Base-by-base conservation (phyloP, 2,113 vertebrate genomes). In the Rhinolophus ferrumequinum region DNA sequence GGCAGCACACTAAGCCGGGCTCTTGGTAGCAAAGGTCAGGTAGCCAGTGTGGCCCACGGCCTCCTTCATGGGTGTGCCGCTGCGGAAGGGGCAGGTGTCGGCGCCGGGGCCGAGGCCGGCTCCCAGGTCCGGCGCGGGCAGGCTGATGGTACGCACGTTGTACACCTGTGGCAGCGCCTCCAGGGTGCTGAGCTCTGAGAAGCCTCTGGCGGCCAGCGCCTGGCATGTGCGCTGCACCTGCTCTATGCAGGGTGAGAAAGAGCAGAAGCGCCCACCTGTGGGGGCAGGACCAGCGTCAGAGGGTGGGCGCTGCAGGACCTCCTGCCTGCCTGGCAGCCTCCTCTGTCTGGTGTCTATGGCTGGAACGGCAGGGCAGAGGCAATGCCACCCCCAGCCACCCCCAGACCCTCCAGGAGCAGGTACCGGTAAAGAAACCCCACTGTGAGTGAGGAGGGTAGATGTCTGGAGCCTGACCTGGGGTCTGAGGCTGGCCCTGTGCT, bases 221-320 rank as follows among this genome's bases (percentile, higher is more conserved):
- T 99, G 98, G 81, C 99, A 99, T 0, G 99, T 99, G 98, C 98
- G 98, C 96, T 99, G 99, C 6, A 99, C 99, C 98, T 99, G 99
- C 98, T 99, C 99, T 1, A 99, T 99, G 96, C 99, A 99, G 0
- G 99, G 99, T 0, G 99, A 99, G 98, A 99, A 99, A 64, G 99
- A 99, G 73, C 99, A 99, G 94, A 99, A 95, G 73, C 99, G 99
- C 6, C 99, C 99, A 58, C 99, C 99, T 99, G 98, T 0, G 77
- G 97, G 50, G 33, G 26, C 98, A 70, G 93, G 66, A 89, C n/a
- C 0, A 0, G 93, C 13, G 80, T 97, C 94, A 86, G 41, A 88
- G 73, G 6, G 60, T 90, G 73, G 85, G 64, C 0, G 0, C 35
- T 22, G 81, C 13, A 30, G 41, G 44, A 21, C n/a, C 33, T 24